A percentile compares a stretch with the other conserved stretches of the same genome.
These are phyloP conservation scores for Ameiurus melas DNA, from an alignment of 2,113 vertebrate genomes.

Conservation along the genomic window DNA sequence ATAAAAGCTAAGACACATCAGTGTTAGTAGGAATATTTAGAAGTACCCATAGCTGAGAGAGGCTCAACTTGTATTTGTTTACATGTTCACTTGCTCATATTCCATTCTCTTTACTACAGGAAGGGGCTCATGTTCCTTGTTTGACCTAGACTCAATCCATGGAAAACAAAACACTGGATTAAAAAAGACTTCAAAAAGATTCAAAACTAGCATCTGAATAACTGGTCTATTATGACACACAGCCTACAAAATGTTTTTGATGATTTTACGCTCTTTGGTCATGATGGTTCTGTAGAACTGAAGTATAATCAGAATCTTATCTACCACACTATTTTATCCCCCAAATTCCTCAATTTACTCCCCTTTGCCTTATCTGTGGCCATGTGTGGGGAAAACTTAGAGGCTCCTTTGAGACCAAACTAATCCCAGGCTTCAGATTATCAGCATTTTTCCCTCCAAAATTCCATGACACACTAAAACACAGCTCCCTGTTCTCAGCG, in stretches of 20 bases:
- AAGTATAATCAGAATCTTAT: conserved; percentile 28
- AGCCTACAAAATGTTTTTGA: neutral
- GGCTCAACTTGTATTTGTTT: neutral
- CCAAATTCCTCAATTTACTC: conserved; percentile 31
- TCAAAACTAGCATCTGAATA: neutral
- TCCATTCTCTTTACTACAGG: conserved; percentile 25
- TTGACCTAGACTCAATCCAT: conserved; percentile 33
- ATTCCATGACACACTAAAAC: conserved; percentile 9
- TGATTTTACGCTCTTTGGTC: conserved; percentile 10
- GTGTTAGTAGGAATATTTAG: conserved; percentile 6
- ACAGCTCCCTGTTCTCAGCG: neutral
- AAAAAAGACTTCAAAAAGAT: conserved; percentile 5
- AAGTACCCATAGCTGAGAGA: neutral
- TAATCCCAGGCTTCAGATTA: neutral
- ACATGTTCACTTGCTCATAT: conserved; percentile 19
- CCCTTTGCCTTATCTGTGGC: conserved; percentile 37
- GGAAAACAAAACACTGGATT: conserved; percentile 17
- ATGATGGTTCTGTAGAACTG: conserved; percentile 1
- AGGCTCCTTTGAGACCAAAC: conserved; percentile 9
- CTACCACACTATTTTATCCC: neutral
- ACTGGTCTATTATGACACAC: neutral
- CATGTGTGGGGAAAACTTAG: conserved; percentile 28
- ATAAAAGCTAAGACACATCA: conserved; percentile 21
- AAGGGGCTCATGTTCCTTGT: conserved; percentile 28
- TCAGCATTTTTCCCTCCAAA: neutral